Evolutionary conservation across 2,888 invertebrate species (phyloP), one percentile per base, ranked within the genome.

Genomic region (Aleiodes alternator): DNA sequence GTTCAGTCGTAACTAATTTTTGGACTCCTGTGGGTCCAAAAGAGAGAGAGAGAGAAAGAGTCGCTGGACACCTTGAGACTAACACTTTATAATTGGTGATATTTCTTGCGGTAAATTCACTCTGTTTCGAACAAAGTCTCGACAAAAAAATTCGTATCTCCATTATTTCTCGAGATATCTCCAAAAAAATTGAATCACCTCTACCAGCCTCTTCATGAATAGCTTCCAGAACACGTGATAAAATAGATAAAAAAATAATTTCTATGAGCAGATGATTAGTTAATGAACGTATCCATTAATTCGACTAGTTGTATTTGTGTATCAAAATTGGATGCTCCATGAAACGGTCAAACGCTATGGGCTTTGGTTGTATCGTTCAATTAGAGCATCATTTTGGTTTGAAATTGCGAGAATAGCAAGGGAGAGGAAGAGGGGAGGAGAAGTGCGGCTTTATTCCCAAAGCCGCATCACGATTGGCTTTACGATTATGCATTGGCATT

Each of bases 401-500:
- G 31, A 34, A 43, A 43, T 43, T 43, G 43, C 11, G 31, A 3
- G 34, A n/a, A 34, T 31, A 14, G 34, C 34, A 8, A 34, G 59
- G 3, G 53, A 53, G 38, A 3, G 38, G 23, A 23, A 53, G 53
- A 14, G 53, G 12, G 55, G 7, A n/a, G 12, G 14, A 55, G 55
- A 55, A 34, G 34, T 34, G 16, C n/a, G 59, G 59, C 34, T 59
- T 59, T 34, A 43, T 43, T 59, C 34, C 59, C 31, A 59, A 59
- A 59, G 61, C 38, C n/a, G 61, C 61, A 61, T 9, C 9, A 43
- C 61, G 43, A 43, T 43, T 61, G 61, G 61, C 61, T 61, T 61
- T 61, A 61, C 61, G 61, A 43, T 61, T 38, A 61, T 61, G 14
- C 38, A 61, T 43, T 61, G 61, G 38, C 43, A 61, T 61, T 61